phyloP scores from a whole-genome alignment of 2,113 vertebrate species.

The Megaceryle torquata region DNA sequence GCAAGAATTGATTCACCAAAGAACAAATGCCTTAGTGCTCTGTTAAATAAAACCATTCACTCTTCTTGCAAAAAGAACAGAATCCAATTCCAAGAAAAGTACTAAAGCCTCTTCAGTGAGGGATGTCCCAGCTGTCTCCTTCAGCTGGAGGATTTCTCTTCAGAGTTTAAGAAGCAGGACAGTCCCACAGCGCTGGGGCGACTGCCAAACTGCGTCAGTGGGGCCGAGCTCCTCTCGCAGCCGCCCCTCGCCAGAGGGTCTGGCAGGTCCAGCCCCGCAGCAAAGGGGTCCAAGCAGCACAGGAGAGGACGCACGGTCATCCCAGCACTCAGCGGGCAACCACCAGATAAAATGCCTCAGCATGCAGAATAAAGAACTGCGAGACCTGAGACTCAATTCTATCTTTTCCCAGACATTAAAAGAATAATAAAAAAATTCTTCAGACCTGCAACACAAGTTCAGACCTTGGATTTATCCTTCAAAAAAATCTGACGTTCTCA shows the following conservation, averaged over 20 bases:
- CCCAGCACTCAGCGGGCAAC: neutral
- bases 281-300: neutral
- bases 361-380: accelerated
- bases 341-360: accelerated
- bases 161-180: neutral
- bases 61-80: neutral
- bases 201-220: accelerated
- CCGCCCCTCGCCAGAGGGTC: neutral
- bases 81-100: neutral
- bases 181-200: neutral
- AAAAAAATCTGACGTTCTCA: neutral
- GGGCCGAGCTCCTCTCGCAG: neutral
- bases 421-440: neutral
- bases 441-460: neutral
- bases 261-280: neutral
- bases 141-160: neutral
- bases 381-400: neutral
- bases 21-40: neutral
- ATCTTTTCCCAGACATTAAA: neutral
- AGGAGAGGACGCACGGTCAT: neutral
- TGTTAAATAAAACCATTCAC: neutral
- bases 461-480: neutral
- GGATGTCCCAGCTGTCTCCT: neutral
- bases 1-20: neutral
- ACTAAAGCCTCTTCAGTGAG: neutral